phyloP scores from a whole-genome alignment of 2,888 invertebrate genomes.

The Chironomus tentans region DNA sequence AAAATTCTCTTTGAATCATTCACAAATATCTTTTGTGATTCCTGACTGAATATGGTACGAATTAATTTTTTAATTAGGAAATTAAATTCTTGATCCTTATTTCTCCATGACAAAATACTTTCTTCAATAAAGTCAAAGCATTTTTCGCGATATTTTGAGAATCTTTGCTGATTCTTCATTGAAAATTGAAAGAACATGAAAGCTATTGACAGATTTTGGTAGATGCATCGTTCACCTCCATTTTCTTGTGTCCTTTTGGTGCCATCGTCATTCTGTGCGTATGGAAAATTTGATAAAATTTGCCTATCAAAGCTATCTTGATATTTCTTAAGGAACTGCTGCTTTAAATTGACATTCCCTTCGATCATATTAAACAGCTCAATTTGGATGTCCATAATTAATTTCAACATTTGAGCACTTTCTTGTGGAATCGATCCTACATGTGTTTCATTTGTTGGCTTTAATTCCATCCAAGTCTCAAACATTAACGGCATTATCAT shows the following conservation, averaged over 20 bases:
- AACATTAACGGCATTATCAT: slow-evolving; percentile 66
- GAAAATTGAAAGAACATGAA: slow-evolving; percentile 46
- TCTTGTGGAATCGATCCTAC: slow-evolving; percentile 48
- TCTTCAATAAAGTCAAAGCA: slow-evolving; percentile 23
- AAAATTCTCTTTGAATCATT: slow-evolving; percentile 13
- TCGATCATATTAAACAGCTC: slow-evolving; percentile 48
- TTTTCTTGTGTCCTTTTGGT: slow-evolving; percentile 37
- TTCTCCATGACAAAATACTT: slow-evolving; percentile 15
- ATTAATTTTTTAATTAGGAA: slow-evolving; percentile 16
- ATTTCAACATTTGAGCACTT: slow-evolving; percentile 53
- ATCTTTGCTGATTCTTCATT: slow-evolving; percentile 34
- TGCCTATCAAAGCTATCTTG: slow-evolving; percentile 47
- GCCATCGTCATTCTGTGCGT: slow-evolving; percentile 41
- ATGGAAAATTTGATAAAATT: slow-evolving; percentile 52
- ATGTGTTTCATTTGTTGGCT: slow-evolving; percentile 46
- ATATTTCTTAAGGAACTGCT: slow-evolving; percentile 48
- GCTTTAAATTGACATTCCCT: slow-evolving; percentile 40
- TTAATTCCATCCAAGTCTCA: slow-evolving; percentile 77
- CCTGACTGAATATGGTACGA: neutral
- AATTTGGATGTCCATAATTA: slow-evolving; percentile 53
- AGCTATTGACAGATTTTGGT: slow-evolving; percentile 48
- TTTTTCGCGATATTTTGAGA: slow-evolving; percentile 20
- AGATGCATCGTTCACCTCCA: slow-evolving; percentile 42
- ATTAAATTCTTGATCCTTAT: slow-evolving; percentile 27
- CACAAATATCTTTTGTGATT: neutral